Base-by-base conservation (phyloP, 2,797 vertebrate genomes). In the Mormyrops boulengeri region DNA sequence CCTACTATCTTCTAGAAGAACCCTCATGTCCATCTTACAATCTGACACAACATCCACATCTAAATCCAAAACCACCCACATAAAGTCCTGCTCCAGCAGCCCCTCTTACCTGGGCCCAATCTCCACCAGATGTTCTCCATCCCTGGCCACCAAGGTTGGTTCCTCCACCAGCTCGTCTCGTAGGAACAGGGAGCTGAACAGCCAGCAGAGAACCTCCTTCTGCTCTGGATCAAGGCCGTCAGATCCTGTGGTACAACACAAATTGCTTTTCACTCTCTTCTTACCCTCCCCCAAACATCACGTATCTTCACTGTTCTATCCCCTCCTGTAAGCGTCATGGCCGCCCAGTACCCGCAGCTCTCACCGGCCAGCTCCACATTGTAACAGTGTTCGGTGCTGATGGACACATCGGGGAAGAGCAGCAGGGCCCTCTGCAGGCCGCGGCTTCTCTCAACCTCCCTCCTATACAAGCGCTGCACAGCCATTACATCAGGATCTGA, bases 81-180 rank as follows among this genome's bases (percentile, higher is more conserved):
- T 4, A 17, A 52, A 53, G 19, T 14, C 17, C 47, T 86, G 34
- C 38, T 49, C 22, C 22, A 38, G 22, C 11, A 50, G 5, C 80
- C 9, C 14, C 1, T 8, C 41, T 22, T 93, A 97, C 97, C 97
- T 96, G 44, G 97, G 97, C 88, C 97, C 97, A 0, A 98, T 96
- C 92, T 98, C 98, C 91, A 98, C 95, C 52, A 99, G 93, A 30
- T 93, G 94, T 89, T 96, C 96, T 30, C 88, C 95, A 0, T 92
- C 92, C 3, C 90, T 92, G 1, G 95, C 93, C 2, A 77, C 90
- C 52, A 99, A 95, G 92, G 93, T 94, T 1, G 97, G 94, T 5
- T 95, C 89, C 57, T 96, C 95, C 26, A 95, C 94, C 41, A 97
- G 93, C 0, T 93, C 94, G 44, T 94, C 93, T 0, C 90, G 90